Conservation (phyloP, 2,888 invertebrate species). For the Stenchaetothrips biformis region DNA sequence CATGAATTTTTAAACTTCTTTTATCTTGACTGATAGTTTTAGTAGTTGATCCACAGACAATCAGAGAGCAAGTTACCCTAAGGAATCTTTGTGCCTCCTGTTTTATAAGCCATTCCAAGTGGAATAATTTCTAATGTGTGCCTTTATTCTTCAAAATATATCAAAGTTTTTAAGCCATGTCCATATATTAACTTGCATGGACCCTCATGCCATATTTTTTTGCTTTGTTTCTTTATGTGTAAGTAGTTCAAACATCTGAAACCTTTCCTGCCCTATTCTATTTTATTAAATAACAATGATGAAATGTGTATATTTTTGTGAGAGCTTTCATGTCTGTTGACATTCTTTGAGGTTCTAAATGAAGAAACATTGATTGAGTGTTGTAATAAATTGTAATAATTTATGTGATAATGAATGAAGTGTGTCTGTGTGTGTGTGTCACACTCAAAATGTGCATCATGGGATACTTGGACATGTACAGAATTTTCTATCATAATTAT, state of each 20-base stretch:
- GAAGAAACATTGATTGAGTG: background rate
- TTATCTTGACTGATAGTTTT: background rate
- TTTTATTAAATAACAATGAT: background rate
- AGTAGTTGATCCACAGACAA: background rate
- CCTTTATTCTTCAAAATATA: background rate
- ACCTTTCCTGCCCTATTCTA: background rate
- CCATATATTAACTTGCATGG: background rate
- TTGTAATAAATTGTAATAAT: slow-evolving; percentile 5
- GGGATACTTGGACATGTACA: background rate
- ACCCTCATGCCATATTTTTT: background rate
- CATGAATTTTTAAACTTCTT: background rate
- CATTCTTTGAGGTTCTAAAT: background rate
- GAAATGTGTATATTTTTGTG: background rate
- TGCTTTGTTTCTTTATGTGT: background rate
- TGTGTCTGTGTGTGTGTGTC: background rate
- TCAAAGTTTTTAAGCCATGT: background rate
- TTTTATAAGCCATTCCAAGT: background rate
- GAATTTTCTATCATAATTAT: slow-evolving; percentile 4
- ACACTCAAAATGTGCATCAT: background rate
- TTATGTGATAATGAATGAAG: background rate
- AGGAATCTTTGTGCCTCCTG: background rate
- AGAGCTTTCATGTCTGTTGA: background rate
- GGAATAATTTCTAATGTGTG: background rate
- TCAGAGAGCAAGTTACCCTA: background rate
- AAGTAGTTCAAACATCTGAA: background rate